These are phyloP conservation scores for Mesochorus sp. DNA, from an alignment of 2,888 invertebrate genomes.

Conservation along the genomic window DNA sequence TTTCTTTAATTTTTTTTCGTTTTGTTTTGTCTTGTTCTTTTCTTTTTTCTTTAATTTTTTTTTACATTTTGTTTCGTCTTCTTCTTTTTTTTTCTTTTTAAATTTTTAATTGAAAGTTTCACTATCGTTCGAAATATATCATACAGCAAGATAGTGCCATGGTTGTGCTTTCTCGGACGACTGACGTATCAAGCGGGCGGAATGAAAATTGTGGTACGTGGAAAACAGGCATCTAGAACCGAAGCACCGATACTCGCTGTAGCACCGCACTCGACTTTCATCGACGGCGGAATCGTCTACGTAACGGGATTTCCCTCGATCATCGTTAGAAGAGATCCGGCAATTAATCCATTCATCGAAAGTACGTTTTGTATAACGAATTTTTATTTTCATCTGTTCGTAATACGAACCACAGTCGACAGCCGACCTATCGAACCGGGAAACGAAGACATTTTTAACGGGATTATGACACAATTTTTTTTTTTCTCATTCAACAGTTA, in stretches of 20 bases:
- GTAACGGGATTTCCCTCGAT: conserved; percentile 92
- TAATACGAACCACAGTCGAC: background rate
- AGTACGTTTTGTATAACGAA: conserved; percentile 86
- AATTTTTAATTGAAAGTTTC: conserved; percentile 4
- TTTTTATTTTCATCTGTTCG: conserved; percentile 27
- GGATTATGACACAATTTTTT: background rate
- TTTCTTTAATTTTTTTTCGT: background rate
- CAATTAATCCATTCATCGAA: conserved; percentile 92
- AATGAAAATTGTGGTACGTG: conserved; percentile 90
- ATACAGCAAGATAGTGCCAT: conserved; percentile 83
- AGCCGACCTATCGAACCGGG: too few relatives aligned
- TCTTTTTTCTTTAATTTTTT: background rate
- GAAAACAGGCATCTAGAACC: conserved; percentile 88
- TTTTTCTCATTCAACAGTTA: conserved; percentile 10
- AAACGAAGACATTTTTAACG: background rate
- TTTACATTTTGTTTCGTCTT: background rate
- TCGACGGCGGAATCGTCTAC: conserved; percentile 93
- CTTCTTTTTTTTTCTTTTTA: background rate
- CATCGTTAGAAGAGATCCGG: conserved; percentile 91
- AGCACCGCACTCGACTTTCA: conserved; percentile 94
- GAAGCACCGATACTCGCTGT: conserved; percentile 94
- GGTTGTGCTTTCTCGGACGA: conserved; percentile 89
- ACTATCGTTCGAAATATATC: conserved; percentile 55
- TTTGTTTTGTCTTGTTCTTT: background rate
- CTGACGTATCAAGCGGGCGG: conserved; percentile 90